Base-by-base conservation (phyloP, 37 sponge, comb jelly and placozoan species). In the Tethya wilhelma region DNA sequence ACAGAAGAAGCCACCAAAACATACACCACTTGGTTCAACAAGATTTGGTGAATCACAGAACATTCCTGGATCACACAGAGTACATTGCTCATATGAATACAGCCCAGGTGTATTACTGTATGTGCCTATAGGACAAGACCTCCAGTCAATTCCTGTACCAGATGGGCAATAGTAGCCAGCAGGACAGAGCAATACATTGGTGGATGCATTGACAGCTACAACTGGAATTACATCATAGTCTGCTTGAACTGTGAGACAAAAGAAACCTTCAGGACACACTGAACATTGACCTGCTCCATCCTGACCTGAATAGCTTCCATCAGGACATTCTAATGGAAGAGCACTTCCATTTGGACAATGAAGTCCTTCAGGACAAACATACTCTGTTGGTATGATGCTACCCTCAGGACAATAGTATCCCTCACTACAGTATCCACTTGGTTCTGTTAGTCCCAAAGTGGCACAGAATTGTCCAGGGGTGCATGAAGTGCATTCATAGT, bases 401-500 rank as follows among this genome's bases (percentile, higher is more conserved):
- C 69, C 69, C 11, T 9, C 69, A n/a, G 69, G 40, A 67, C 69
- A 62, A 23, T n/a, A n/a, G n/a, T n/a, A n/a, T n/a, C n/a, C n/a
- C n/a, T n/a, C n/a, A n/a, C n/a, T n/a, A n/a, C n/a, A n/a, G n/a
- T 62, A n/a, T n/a, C 64, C 64, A 62, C n/a, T 23, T n/a, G 64
- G 64, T 9, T 11, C 28, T 25, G 19, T 9, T 6, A 67, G 40
- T 67, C 69, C 69, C 12, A 9, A 4, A 38, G 40, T 36, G 19
- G 6, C 41, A 67, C 69, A 67, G 33, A n/a, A 67, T 9, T 14
- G 19, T 4, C 69, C 69, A 67, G 40, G 8, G 9, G 38, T 36
- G 23, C 69, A 67, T 11, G 23, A 9, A 49, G 11, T 49, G 17
- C n/a, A n/a, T n/a, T n/a, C n/a, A n/a, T n/a, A n/a, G n/a, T n/a